Evolutionary conservation across 2,113 vertebrate genomes (phyloP).

Genomic region (Dinomys branickii): DNA sequence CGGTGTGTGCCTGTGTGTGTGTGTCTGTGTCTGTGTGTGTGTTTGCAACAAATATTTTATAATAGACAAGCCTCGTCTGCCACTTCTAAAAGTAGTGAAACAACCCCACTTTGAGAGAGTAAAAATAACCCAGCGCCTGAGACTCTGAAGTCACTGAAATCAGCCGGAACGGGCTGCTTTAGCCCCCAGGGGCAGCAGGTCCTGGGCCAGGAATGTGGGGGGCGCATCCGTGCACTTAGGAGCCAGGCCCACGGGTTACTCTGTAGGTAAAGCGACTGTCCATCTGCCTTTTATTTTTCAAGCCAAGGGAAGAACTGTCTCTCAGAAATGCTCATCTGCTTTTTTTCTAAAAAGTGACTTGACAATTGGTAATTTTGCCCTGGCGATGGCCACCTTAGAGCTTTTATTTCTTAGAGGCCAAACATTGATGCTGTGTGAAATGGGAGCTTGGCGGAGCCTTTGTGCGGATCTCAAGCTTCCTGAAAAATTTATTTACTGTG

Average conservation of each 20-base stretch:
- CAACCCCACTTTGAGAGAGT: constrained; percentile 68
- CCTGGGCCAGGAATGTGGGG: not conserved
- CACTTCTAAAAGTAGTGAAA: constrained; percentile 77
- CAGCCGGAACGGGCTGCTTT: not conserved
- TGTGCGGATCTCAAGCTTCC: constrained; percentile 84
- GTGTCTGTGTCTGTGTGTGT: not conserved
- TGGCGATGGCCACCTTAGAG: constrained; percentile 77
- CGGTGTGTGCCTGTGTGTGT: constrained; percentile 12
- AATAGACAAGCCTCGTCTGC: constrained; percentile 79
- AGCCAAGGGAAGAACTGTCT: not conserved
- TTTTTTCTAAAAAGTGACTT: constrained; percentile 64
- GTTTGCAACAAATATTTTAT: constrained; percentile 79
- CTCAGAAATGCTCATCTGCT: constrained; percentile 28
- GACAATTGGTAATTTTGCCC: constrained; percentile 84
- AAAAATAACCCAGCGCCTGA: constrained; percentile 68
- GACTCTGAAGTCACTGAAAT: constrained; percentile 78
- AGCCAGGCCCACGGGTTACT: not conserved
- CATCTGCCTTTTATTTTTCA: not conserved
- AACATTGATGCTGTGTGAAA: constrained; percentile 86
- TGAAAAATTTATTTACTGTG: constrained; percentile 89
- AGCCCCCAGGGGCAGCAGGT: not conserved
- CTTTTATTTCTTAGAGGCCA: constrained; percentile 85
- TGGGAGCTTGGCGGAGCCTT: constrained; percentile 85
- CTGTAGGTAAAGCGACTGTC: not conserved
- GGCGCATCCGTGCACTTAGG: rapidly evolving